Conservation (phyloP, 1,140 invertebrate species). For the Drosophila nigrodunni region DNA sequence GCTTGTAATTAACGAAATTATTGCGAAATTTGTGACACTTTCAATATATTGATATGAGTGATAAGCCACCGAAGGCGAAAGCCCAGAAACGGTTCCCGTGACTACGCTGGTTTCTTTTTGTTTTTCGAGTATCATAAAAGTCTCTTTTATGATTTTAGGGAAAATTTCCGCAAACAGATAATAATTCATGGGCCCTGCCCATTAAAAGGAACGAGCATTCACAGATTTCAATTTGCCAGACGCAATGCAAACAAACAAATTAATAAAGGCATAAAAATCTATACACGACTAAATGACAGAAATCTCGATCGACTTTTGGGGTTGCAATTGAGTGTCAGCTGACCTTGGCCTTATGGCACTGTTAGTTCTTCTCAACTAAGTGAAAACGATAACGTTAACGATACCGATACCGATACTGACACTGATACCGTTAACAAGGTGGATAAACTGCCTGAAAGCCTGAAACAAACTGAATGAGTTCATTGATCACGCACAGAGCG, state of each 20-base stretch:
- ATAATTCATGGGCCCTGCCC: conserved; percentile 48
- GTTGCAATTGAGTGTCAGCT: conserved; percentile 20
- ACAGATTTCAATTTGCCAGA: conserved; percentile 55
- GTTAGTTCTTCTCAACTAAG: background rate
- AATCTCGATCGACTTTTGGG: conserved; percentile 34
- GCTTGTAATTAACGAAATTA: conserved; percentile 52
- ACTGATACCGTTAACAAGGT: background rate
- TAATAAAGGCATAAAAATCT: conserved; percentile 47
- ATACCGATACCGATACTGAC: background rate
- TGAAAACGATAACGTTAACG: conserved; percentile 2
- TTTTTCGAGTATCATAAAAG: conserved; percentile 42
- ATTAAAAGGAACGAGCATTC: conserved; percentile 23
- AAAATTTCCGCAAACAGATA: conserved; percentile 68
- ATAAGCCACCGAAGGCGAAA: conserved; percentile 31
- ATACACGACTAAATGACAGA: conserved; percentile 21
- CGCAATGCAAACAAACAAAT: conserved; percentile 59
- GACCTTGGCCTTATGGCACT: conserved; percentile 39
- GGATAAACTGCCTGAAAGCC: background rate
- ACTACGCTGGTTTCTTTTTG: conserved; percentile 22
- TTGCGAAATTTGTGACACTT: conserved; percentile 35
- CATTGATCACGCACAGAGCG: conserved; percentile 29
- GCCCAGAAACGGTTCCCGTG: conserved; percentile 14
- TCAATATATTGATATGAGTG: conserved; percentile 7
- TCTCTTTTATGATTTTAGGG: conserved; percentile 58
- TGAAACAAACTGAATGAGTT: conserved; percentile 12